Percentiles rank a stretch among this genome's conserved stretches.
These are phyloP conservation scores for Eueremaeus valkanovi DNA, from an alignment of 2,888 invertebrate genomes.

Conservation along the genomic window DNA sequence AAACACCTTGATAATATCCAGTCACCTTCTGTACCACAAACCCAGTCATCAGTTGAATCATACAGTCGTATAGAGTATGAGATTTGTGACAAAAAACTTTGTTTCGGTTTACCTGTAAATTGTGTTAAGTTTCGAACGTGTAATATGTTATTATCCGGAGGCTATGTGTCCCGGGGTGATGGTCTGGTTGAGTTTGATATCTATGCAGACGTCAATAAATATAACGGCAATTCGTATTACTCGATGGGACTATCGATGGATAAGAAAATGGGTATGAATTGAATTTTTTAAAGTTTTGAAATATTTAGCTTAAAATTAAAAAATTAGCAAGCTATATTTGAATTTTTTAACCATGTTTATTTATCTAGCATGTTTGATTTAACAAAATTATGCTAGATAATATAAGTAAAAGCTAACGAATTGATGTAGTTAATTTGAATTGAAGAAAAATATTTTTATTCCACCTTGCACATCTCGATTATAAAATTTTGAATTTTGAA, in stretches of 20 bases:
- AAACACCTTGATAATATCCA: constrained; percentile 7
- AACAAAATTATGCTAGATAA: too few relatives aligned
- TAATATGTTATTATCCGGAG: constrained; percentile 33
- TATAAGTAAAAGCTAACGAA: too few relatives aligned
- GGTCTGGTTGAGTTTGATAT: constrained; percentile 36
- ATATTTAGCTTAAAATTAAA: too few relatives aligned
- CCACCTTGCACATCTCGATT: too few relatives aligned
- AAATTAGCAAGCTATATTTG: too few relatives aligned
- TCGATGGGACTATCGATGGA: constrained; percentile 38
- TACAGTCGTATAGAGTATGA: constrained; percentile 20
- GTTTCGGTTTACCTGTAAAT: constrained; percentile 38
- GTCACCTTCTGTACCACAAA: constrained; percentile 32
- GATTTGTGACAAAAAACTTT: constrained; percentile 31
- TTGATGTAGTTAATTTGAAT: too few relatives aligned
- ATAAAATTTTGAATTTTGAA: too few relatives aligned
- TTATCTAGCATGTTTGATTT: too few relatives aligned
- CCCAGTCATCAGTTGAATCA: not conserved
- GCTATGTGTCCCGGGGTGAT: constrained; percentile 29
- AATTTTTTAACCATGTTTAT: too few relatives aligned
- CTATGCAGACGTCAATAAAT: constrained; percentile 35
- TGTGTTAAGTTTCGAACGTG: constrained; percentile 36
- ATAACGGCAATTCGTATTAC: constrained; percentile 33
- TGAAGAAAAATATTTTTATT: too few relatives aligned
- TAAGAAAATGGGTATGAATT: constrained; percentile 37
- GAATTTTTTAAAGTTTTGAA: too few relatives aligned